Evolutionary conservation across 2,888 invertebrate genomes (phyloP), one percentile per base, ranked within the genome.

Genomic region (Cremastinae sp.): DNA sequence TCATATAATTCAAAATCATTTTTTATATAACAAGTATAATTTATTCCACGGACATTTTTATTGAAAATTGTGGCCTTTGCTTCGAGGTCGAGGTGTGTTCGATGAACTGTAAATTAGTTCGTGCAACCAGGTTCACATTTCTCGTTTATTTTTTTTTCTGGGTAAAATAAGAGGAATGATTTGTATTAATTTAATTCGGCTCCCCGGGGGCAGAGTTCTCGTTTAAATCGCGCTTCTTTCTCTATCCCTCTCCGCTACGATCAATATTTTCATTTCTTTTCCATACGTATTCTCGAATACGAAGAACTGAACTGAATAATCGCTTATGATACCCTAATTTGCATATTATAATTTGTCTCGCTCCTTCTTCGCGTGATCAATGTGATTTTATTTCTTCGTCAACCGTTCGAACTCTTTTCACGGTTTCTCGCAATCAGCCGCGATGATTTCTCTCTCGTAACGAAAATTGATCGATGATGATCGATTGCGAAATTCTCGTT

Each of bases 261-360:
- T 18, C 18, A 16, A 14, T 49, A 7, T 49, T 18, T 20, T 5
- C 8, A 49, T 5, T 49, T 20, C 0, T 34, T 53, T 22, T 53
- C 22, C 34, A 28, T 12, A 12, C 20, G 3, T 9, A 41, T n/a
- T n/a, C n/a, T n/a, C 41, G 41, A 41, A 41, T n/a, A 41, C 8
- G 28, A 28, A 5, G 28, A 28, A 28, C 5, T 28, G 28, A 28
- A 28, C 5, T 28, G 49, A 49, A 12, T 9, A 43, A 56, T 66
- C 45, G 22, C 28, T 22, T 43, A 43, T 56, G 12, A 56, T 22
- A 56, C 47, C 10, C 36, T n/a, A 20, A 69, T 69, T 69, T 59
- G 49, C 58, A 59, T 69, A 58, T 69, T 66, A 56, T 69, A 59
- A 59, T 41, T 20, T n/a, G 43, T 68, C 58, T 51, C 49, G 10